Percentiles rank a stretch among this genome's conserved stretches.
These are phyloP conservation scores for Drosophila oshimai DNA, from an alignment of 1,140 invertebrate species.

Conservation along the genomic window DNA sequence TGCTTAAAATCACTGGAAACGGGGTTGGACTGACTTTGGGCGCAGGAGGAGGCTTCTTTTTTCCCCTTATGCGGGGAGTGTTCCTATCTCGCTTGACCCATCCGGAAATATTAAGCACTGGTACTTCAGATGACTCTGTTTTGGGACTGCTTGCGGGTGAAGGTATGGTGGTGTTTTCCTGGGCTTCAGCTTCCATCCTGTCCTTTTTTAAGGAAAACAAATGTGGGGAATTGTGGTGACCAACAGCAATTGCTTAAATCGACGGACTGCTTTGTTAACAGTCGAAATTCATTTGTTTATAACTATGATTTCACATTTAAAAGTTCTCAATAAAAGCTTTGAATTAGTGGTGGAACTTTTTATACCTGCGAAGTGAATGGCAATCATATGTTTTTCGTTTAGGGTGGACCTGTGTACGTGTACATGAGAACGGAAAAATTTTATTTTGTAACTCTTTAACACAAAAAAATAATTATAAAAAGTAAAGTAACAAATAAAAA, in stretches of 20 bases:
- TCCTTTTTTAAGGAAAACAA: too few species aligned
- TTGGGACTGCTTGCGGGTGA: not conserved
- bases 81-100: not conserved
- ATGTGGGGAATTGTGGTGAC: not conserved
- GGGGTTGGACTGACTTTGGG: not conserved
- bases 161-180: not conserved
- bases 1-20: conserved; percentile 23
- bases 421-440: too few species aligned
- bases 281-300: conserved; percentile 11
- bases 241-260: not conserved
- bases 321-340: not conserved
- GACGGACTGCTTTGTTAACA: not conserved
- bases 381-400: not conserved
- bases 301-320: conserved; percentile 2
- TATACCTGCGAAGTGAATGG: not conserved
- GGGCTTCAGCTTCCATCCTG: conserved; percentile 1
- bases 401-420: not conserved
- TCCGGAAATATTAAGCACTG: conserved; percentile 19
- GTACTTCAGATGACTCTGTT: not conserved
- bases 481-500: too few species aligned
- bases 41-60: not conserved
- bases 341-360: not conserved
- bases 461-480: too few species aligned
- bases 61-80: conserved; percentile 2
- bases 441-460: too few species aligned